A percentile compares a stretch with the other conserved stretches of the same genome.
These are phyloP conservation scores for Watersipora subatra DNA, from an alignment of 1,140 invertebrate genomes.

Conservation along the genomic window DNA sequence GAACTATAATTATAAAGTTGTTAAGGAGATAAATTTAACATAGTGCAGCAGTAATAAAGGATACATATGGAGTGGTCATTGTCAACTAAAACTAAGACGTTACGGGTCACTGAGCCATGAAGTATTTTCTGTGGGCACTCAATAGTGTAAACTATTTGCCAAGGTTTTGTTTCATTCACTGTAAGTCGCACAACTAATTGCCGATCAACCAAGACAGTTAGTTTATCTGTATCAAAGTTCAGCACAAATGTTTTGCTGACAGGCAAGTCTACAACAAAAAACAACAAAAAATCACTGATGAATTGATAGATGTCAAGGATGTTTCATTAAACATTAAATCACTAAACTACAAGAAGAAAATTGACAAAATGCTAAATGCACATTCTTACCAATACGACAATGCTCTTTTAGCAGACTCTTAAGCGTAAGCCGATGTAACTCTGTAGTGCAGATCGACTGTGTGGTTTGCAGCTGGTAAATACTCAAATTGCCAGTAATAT, in stretches of 20 bases:
- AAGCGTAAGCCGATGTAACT: not conserved
- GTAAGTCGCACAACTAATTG: not conserved
- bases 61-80: not conserved
- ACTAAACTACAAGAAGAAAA: too few species aligned
- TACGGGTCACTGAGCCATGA: not conserved
- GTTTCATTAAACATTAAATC: too few species aligned
- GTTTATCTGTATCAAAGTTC: not conserved
- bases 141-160: not conserved
- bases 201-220: not conserved
- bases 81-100: not conserved
- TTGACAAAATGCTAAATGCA: too few species aligned
- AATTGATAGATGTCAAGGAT: too few species aligned
- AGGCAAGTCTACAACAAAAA: not conserved
- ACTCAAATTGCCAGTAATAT: not conserved
- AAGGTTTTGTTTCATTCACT: not conserved
- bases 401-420: not conserved
- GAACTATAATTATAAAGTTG: too few species aligned
- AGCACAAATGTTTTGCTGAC: not conserved
- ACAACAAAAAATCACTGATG: too few species aligned
- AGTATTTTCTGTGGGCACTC: not conserved
- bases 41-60: not conserved
- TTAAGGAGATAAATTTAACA: not conserved
- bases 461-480: not conserved
- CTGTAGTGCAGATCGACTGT: not conserved
- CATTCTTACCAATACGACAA: too few species aligned